Conservation (phyloP, 1,140 invertebrate species). For the Drosophila leontia region DNA sequence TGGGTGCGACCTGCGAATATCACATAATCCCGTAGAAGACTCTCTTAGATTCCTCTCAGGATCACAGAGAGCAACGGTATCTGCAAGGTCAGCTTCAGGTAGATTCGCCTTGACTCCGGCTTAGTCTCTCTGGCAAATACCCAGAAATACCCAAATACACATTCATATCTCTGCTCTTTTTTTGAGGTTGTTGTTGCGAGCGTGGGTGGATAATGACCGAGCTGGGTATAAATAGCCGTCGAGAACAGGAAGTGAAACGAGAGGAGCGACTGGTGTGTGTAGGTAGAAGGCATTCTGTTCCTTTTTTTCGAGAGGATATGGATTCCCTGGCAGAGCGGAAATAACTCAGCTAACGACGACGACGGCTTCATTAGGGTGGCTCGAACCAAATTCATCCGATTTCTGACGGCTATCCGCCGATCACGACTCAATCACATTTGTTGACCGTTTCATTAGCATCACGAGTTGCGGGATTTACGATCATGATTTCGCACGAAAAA, state of each 20-base stretch:
- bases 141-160: slow-evolving; percentile 51
- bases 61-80: slow-evolving; percentile 29
- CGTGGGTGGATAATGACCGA: slow-evolving; percentile 50
- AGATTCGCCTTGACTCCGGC: slow-evolving; percentile 73
- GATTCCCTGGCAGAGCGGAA: slow-evolving; percentile 19
- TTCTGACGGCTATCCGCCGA: slow-evolving; percentile 41
- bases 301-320: slow-evolving; percentile 22
- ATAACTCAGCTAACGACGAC: slow-evolving; percentile 24
- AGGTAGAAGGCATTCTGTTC: slow-evolving; percentile 24
- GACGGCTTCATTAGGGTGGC: slow-evolving; percentile 24
- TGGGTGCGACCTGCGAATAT: slow-evolving; percentile 43
- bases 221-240: slow-evolving; percentile 62
- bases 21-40: not conserved
- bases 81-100: slow-evolving; percentile 49
- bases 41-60: slow-evolving; percentile 15
- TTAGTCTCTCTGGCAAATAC: slow-evolving; percentile 50
- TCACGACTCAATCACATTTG: slow-evolving; percentile 74
- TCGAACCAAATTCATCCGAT: slow-evolving; percentile 11
- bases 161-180: slow-evolving; percentile 4
- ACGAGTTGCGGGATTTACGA: slow-evolving; percentile 34
- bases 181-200: slow-evolving; percentile 2
- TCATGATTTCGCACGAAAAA: slow-evolving; percentile 9
- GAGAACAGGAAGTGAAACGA: slow-evolving; percentile 69
- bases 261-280: slow-evolving; percentile 32
- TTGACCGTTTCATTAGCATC: slow-evolving; percentile 78